Conservation (phyloP, 1,140 invertebrate genomes). For the Caenorhabditis remanei region DNA sequence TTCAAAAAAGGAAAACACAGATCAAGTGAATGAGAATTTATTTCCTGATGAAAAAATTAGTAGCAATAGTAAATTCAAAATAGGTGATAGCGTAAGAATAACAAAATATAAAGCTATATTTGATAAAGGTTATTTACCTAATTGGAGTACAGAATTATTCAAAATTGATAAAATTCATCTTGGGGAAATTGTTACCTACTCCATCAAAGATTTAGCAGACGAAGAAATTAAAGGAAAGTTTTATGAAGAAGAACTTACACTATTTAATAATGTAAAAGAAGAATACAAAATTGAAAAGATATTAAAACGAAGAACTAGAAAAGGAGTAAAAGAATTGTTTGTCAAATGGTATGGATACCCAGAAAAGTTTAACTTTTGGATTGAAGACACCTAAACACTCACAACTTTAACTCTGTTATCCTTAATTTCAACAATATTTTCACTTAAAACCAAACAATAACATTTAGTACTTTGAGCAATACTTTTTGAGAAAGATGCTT, state of each 20-base stretch:
- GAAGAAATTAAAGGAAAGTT: slow-evolving; percentile 62
- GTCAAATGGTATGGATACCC: slow-evolving; percentile 59
- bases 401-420: slow-evolving; percentile 64
- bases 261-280: slow-evolving; percentile 53
- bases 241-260: slow-evolving; percentile 57
- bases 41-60: background rate
- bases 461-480: slow-evolving; percentile 62
- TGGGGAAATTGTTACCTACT: slow-evolving; percentile 11
- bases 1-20: slow-evolving; percentile 62
- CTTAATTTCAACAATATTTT: slow-evolving; percentile 64
- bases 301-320: slow-evolving; percentile 44
- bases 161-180: slow-evolving; percentile 67
- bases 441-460: slow-evolving; percentile 64
- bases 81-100: slow-evolving; percentile 71
- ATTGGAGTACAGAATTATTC: slow-evolving; percentile 71
- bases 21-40: slow-evolving; percentile 21
- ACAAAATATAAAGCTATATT: slow-evolving; percentile 67
- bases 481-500: slow-evolving; percentile 62
- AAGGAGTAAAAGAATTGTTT: slow-evolving; percentile 49
- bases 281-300: slow-evolving; percentile 59
- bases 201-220: slow-evolving; percentile 36
- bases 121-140: slow-evolving; percentile 69
- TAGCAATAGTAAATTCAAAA: slow-evolving; percentile 52
- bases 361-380: slow-evolving; percentile 58
- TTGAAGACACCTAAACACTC: background rate